Base-by-base conservation (phyloP, 2,888 invertebrate species). In the Pogonocherus hispidulus region DNA sequence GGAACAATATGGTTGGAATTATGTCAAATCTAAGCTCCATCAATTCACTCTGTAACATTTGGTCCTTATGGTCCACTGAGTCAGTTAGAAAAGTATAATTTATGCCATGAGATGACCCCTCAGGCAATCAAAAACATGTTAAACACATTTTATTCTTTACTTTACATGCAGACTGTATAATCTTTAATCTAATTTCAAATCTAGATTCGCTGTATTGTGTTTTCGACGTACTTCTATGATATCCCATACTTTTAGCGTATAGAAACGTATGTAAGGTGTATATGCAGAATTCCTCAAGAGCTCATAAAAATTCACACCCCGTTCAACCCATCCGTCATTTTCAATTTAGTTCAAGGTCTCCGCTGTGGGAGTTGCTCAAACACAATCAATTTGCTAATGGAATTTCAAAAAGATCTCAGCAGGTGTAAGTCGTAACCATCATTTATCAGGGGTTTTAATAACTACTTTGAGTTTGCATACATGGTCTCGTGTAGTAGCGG, bases 301-400 rank as follows among this genome's bases (percentile, higher is more conserved):
- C 32, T 32, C 32, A 11, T 32, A 32, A 32, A 32, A 32, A 32
- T 32, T 32, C 2, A 32, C 9, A 8, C 2, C 32, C 32, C 32
- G 2, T 8, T 11, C 9, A 32, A 54, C 14, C 63, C 23, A 19
- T 57, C 49, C 27, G 51, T 27, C 57, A 69, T 69, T 66, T 69
- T 44, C 23, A 59, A 65, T 11, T 11, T 32, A 32, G 32, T 32
- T 11, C 32, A 32, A 32, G 32, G 32, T 32, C 32, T 32, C 8
- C 32, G 8, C 9, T 2, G 32, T 32, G 32, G 32, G 32, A 32
- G 8, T 32, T 11, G 32, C 32, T 32, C 9, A 32, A 32, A 32
- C 32, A 32, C 32, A 32, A 32, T 32, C 32, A 32, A 32, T 32
- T 32, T 32, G 32, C 32, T 32, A 32, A 32, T 32, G 32, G 32